Evolutionary conservation across 2,888 invertebrate genomes (phyloP), one percentile per base, ranked within the genome.

Genomic region (Callyntrura sp.): DNA sequence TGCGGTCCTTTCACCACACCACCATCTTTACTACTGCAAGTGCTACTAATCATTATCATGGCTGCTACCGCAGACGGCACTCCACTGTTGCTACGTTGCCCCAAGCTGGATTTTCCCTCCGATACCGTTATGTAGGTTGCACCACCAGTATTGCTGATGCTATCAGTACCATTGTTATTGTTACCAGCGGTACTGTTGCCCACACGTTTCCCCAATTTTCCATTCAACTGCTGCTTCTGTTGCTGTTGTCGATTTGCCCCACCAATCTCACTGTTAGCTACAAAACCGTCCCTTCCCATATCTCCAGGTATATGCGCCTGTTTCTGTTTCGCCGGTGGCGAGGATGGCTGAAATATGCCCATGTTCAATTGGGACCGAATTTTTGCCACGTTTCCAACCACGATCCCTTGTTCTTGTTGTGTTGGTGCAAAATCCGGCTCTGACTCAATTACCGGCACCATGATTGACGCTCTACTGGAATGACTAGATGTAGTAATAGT

Each of bases 41-140:
- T 91, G 73, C 48, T 92, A 91, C 78, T 93, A 82, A 83, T 89
- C 88, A 88, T 82, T 35, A 89, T 83, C 81, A 83, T 82, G 4
- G 85, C 55, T 9, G 70, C 70, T 43, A 79, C 25, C 0, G 88
- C 68, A 0, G 90, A 89, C 35, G 85, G 81, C 8, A 79, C 84
- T 35, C 76, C 78, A 25, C 88, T 60, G 14, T 57, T 84, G 62
- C 88, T 89, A n/a, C 68, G 84, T n/a, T 84, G 84, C 68, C 78
- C 88, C 84, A 89, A 25, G 88, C 88, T 89, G 45, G 88, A 84
- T 35, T 89, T 89, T 14, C 88, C 88, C 25, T 89, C 88, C 0
- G 88, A 84, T 28, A 51, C 88, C 1, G 84, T 60, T 25, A 89
- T 89, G 68, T 84, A 89, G 14, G 88, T 89, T 51, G 88, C 57